Conservation (phyloP, 2,888 invertebrate genomes). For the Bhutanitis thaidina region DNA sequence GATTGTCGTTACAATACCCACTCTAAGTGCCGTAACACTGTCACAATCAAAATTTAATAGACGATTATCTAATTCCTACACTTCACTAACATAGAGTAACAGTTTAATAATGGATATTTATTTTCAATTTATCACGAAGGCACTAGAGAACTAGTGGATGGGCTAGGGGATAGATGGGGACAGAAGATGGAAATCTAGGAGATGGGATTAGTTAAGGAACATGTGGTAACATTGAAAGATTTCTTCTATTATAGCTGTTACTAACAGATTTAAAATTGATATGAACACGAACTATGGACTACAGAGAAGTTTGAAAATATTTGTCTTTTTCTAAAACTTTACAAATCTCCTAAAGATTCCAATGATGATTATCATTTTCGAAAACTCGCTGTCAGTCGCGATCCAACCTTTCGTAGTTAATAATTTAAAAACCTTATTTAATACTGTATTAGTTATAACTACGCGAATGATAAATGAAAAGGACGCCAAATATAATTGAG, state of each 20-base stretch:
- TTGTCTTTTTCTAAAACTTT: slow-evolving; percentile 28
- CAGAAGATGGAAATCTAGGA: neutral
- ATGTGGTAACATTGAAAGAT: neutral
- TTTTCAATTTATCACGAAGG: slow-evolving; percentile 48
- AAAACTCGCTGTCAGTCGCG: neutral
- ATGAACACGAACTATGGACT: slow-evolving; percentile 19
- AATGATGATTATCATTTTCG: neutral
- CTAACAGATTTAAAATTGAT: slow-evolving; percentile 21
- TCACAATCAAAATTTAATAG: slow-evolving; percentile 26
- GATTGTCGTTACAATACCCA: slow-evolving; percentile 20
- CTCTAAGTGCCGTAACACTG: slow-evolving; percentile 6
- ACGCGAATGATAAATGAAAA: slow-evolving; percentile 38
- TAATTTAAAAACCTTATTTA: slow-evolving; percentile 47
- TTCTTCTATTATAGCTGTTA: slow-evolving; percentile 6
- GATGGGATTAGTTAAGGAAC: neutral
- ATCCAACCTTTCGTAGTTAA: neutral
- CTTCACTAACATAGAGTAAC: slow-evolving; percentile 71
- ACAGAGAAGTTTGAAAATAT: slow-evolving; percentile 28
- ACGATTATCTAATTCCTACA: slow-evolving; percentile 42
- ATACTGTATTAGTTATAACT: slow-evolving; percentile 52
- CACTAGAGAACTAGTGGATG: slow-evolving; percentile 70
- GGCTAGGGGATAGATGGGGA: slow-evolving; percentile 30
- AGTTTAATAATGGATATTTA: slow-evolving; percentile 34
- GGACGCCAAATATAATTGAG: slow-evolving; percentile 17
- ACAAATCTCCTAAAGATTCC: slow-evolving; percentile 21